Evolutionary conservation across 2,888 invertebrate species (phyloP).

Genomic region (Meta bourneti): DNA sequence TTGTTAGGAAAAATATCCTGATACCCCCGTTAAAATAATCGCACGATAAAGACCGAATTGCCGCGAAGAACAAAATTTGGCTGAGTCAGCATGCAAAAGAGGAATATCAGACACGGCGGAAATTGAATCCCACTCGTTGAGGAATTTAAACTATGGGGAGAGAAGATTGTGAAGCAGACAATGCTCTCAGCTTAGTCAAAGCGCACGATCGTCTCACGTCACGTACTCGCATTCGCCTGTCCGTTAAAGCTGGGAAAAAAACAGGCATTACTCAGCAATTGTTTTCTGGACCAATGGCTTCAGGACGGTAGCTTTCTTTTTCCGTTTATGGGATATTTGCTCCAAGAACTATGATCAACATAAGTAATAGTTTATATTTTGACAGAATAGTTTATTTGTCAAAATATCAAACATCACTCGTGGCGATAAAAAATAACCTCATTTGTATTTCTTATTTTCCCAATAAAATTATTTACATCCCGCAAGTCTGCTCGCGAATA

Average conservation of each 20-base stretch:
- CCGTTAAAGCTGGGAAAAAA: not conserved
- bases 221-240: not conserved
- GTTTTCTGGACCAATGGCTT: not conserved
- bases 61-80: not conserved
- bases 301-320: not conserved
- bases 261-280: not conserved
- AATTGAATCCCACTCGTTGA: not conserved
- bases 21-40: not conserved
- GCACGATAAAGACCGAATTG: not conserved
- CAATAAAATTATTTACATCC: too few relatives aligned
- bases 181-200: too few relatives aligned
- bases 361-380: too few relatives aligned
- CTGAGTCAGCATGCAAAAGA: not conserved
- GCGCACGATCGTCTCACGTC: not conserved
- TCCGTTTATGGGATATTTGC: too few relatives aligned
- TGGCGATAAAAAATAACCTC: too few relatives aligned
- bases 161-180: not conserved
- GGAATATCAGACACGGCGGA: not conserved
- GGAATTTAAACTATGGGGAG: not conserved
- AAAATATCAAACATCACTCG: too few relatives aligned
- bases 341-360: too few relatives aligned
- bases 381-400: too few relatives aligned
- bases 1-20: too few relatives aligned
- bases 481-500: too few relatives aligned
- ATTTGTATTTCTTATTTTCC: too few relatives aligned